Conservation (phyloP, 2,888 invertebrate species). For the Nycteola revayana region DNA sequence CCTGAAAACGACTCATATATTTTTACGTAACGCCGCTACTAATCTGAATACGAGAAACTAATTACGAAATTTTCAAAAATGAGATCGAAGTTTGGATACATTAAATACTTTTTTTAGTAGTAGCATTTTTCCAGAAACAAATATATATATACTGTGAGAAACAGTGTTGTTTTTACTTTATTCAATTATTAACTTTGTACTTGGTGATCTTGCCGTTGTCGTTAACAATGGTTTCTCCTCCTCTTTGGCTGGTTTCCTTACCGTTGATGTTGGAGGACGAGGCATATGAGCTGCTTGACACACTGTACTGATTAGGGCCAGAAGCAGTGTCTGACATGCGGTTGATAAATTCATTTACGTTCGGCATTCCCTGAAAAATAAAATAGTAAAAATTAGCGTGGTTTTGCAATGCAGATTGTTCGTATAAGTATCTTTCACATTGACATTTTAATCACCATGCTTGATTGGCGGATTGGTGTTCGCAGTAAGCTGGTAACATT, state of each 20-base stretch:
- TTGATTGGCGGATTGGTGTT: no score
- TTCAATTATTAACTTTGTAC: slow-evolving; percentile 74
- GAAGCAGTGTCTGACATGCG: slow-evolving; percentile 24
- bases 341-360: slow-evolving; percentile 62
- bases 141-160: no score
- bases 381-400: no score
- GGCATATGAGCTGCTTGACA: slow-evolving; percentile 85
- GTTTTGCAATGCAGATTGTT: no score
- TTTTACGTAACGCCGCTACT: no score
- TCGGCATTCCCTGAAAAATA: slow-evolving; percentile 70
- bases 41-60: no score
- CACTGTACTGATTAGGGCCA: slow-evolving; percentile 33
- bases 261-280: slow-evolving; percentile 83
- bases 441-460: no score
- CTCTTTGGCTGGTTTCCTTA: slow-evolving; percentile 72
- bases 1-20: no score
- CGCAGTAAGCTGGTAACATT: no score
- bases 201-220: slow-evolving; percentile 87
- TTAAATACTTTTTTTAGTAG: slow-evolving; percentile 1
- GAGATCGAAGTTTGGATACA: slow-evolving; percentile 22
- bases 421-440: no score
- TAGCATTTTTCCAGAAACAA: no score
- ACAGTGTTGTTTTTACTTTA: no score
- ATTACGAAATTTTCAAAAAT: slow-evolving; percentile 3
- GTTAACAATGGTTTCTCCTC: slow-evolving; percentile 85